Conservation (phyloP, 2,113 vertebrate species). For the Poeciliopsis prolifica region DNA sequence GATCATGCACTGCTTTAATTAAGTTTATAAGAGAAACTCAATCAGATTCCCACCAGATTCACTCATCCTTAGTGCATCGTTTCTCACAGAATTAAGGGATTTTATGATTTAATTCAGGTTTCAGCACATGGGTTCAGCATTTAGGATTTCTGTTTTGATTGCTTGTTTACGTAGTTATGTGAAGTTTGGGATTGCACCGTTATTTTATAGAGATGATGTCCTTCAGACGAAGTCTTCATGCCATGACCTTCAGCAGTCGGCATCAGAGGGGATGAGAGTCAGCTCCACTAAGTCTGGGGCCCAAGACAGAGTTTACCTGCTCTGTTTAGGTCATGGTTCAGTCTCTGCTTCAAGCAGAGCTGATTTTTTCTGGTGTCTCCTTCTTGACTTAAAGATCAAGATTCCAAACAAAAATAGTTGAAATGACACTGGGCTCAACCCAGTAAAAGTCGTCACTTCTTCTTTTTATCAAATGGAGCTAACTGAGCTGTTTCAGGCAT, state of each 20-base stretch:
- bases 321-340: background rate
- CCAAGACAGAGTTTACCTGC: background rate
- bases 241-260: no score
- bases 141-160: background rate
- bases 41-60: slow-evolving; percentile 15
- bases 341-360: background rate
- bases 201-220: background rate
- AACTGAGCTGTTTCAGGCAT: background rate
- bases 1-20: background rate
- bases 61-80: background rate
- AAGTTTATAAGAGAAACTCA: background rate
- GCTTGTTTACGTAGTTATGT: background rate
- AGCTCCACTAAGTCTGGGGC: no score
- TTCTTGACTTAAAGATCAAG: no score
- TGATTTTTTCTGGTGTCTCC: background rate
- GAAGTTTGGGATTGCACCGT: background rate
- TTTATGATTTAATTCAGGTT: background rate
- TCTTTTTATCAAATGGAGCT: background rate
- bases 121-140: slow-evolving; percentile 8
- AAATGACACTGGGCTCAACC: background rate
- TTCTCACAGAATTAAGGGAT: slow-evolving; percentile 35
- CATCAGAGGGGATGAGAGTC: no score
- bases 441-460: background rate
- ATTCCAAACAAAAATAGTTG: background rate
- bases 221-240: no score